These are phyloP conservation scores for Pseudococcus jackbeardsleyi DNA, from an alignment of 2,888 invertebrate species.

Conservation along the genomic window DNA sequence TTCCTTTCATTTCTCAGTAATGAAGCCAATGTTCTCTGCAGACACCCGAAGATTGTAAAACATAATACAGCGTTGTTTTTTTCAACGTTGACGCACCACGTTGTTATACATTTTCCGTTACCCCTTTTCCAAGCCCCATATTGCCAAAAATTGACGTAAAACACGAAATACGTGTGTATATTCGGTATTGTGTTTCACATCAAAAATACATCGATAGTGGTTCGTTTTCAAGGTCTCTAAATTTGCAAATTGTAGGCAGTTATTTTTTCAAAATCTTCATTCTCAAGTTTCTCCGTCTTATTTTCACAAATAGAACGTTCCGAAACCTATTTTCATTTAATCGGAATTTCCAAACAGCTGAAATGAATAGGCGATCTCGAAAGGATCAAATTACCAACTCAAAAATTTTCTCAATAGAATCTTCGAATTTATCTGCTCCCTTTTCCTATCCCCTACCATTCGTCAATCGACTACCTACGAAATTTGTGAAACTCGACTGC, in stretches of 20 bases:
- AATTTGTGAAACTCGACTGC: background rate
- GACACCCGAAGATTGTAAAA: too few relatives aligned
- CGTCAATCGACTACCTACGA: background rate
- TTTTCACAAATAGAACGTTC: background rate
- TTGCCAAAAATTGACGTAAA: background rate
- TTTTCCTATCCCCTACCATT: background rate
- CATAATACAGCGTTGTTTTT: background rate
- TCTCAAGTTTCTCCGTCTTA: background rate
- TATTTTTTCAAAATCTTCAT: background rate
- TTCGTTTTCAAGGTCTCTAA: background rate
- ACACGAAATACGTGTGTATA: background rate
- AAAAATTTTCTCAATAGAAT: background rate
- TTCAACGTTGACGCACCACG: background rate
- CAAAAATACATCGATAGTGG: background rate
- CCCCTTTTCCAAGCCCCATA: background rate
- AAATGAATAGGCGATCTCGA: background rate
- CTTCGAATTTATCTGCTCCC: background rate
- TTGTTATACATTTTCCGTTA: background rate
- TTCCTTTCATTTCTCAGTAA: too few relatives aligned
- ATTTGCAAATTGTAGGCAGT: background rate
- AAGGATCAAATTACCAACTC: background rate
- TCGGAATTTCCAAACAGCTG: background rate
- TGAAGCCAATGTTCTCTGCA: too few relatives aligned
- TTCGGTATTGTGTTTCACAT: background rate
- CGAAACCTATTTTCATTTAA: background rate